phyloP scores from a whole-genome alignment of 53 echinoderm and acorn worm species.

The Paelopatides confundens region DNA sequence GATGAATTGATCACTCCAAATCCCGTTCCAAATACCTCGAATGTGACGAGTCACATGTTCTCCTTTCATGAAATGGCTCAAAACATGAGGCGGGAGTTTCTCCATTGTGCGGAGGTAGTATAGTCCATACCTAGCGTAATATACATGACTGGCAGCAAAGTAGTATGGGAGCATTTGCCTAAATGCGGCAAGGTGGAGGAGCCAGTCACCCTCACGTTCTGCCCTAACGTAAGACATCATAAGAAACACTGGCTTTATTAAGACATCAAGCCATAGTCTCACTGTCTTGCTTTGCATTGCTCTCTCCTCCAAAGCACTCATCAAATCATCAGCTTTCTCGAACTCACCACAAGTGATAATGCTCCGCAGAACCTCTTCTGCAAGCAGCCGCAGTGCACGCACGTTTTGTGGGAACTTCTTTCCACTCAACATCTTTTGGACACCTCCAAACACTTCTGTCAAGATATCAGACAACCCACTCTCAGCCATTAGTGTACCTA shows the following conservation, averaged over 20 bases:
- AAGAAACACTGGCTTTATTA: conserved; percentile 60
- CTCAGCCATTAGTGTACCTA: conserved; percentile 72
- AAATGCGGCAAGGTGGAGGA: no score
- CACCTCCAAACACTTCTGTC: conserved; percentile 65
- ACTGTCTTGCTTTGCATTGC: conserved; percentile 50
- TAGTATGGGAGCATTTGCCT: no score
- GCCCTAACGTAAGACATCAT: conserved; percentile 58
- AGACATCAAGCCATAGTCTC: conserved; percentile 56
- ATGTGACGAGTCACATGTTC: conserved; percentile 49
- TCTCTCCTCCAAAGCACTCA: conserved; percentile 40
- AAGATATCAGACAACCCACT: conserved; percentile 61
- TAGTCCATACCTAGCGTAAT: conserved; percentile 73
- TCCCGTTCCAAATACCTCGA: conserved; percentile 63
- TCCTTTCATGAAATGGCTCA: conserved; percentile 54
- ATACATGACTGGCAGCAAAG: conserved; percentile 68
- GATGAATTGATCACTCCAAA: no score
- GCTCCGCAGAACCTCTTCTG: conserved; percentile 53
- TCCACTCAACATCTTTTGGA: conserved; percentile 54
- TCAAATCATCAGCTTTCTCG: conserved; percentile 39
- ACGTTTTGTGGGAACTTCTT: conserved; percentile 67
- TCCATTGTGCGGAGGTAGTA: conserved; percentile 62
- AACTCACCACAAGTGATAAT: conserved; percentile 26
- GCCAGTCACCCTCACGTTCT: conserved; percentile 69
- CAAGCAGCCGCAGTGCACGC: conserved; percentile 64
- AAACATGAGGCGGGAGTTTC: no score